Base-by-base conservation (phyloP, 2,797 vertebrate genomes). In the Corythornis leucogaster region DNA sequence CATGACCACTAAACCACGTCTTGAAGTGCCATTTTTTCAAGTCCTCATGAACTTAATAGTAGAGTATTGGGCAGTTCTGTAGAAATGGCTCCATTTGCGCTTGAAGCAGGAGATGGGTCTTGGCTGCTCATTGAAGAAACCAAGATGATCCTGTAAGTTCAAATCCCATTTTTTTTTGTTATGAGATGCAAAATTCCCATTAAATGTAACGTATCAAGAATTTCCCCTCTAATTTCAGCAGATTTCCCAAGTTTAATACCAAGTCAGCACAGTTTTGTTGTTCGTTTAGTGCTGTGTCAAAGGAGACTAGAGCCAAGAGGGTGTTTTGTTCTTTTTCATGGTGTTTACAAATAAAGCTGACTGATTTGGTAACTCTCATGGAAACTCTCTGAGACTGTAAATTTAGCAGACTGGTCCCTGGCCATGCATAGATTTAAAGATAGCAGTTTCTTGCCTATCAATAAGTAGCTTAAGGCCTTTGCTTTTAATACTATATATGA, bases 391-490 rank as follows among this genome's bases (percentile, higher is more conserved):
- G 68, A 87, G 87, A 16, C 40, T 87, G 54, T 81, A 31, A 88
- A 80, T 58, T 93, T 69, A 80, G 70, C 40, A 51, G 73, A 94
- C 68, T 67, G 59, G 40, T 95, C 89, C 73, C 91, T 53, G 75
- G 69, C 38, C 80, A 63, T 80, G 76, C 83, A 78, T 82, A 92
- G 85, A 90, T 94, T 89, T 91, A 80, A 86, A 92, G 67, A 25
- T 12, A 88, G 31, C 91, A 73, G 21, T 81, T 85, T 78, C 75
- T 80, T 91, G 50, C 74, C 73, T 83, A 95, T 92, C 83, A 46
- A 25, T 89, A 80, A 84, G 59, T 91, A 87, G 94, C 93, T 94
- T 92, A 95, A 89, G 79, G 79, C 82, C 89, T 96, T 97, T 71
- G 74, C 71, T 95, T 96, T 96, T 95, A 92, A 93, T 80, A 64